Evolutionary conservation across 37 sponge, comb jelly and placozoan species (phyloP).

Genomic region (Trichoplax adhaerens): DNA sequence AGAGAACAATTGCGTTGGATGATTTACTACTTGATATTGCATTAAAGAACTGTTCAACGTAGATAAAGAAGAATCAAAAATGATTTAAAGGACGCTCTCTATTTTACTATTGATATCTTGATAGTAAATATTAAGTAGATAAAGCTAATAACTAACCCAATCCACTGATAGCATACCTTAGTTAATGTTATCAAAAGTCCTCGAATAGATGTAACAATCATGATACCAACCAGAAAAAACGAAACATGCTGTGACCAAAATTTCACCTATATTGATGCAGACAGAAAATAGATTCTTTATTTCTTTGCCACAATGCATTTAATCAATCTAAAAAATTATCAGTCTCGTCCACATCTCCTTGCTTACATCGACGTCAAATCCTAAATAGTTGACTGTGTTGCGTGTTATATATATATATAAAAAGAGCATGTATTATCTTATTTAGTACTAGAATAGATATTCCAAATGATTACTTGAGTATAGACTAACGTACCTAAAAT

Average conservation of each 20-base stretch:
- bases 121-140: background rate
- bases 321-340: too few relatives aligned
- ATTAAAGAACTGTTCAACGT: slow-evolving; percentile 55
- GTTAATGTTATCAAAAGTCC: slow-evolving; percentile 87
- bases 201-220: slow-evolving; percentile 80
- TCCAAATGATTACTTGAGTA: too few relatives aligned
- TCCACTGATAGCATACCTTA: slow-evolving; percentile 8
- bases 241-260: slow-evolving; percentile 94
- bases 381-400: too few relatives aligned
- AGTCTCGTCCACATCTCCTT: too few relatives aligned
- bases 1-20: slow-evolving; percentile 77
- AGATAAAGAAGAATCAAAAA: background rate
- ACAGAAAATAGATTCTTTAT: too few relatives aligned
- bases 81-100: background rate
- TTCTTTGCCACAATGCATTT: too few relatives aligned
- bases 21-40: slow-evolving; percentile 87
- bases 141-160: background rate
- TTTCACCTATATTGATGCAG: slow-evolving; percentile 21
- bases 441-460: too few relatives aligned
- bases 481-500: slow-evolving; percentile 29
- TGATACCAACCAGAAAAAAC: slow-evolving; percentile 86
- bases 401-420: too few relatives aligned
- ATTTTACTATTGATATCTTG: background rate
- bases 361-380: too few relatives aligned
- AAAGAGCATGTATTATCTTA: too few relatives aligned